These are phyloP conservation scores for Conchocele bisecta DNA, from an alignment of 2,888 invertebrate species.

Conservation along the genomic window DNA sequence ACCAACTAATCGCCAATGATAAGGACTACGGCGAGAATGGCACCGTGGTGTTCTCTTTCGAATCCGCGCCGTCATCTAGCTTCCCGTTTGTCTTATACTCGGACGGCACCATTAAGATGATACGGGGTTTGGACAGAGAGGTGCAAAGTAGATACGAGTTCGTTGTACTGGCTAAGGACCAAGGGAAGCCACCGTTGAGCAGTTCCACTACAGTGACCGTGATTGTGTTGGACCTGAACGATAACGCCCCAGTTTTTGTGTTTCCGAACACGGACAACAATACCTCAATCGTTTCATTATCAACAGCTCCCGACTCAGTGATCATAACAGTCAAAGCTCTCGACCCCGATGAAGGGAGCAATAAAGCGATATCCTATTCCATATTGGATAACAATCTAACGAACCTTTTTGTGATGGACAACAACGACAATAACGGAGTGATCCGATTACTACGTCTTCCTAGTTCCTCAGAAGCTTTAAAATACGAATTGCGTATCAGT, in stretches of 20 bases:
- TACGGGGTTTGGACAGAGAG: constrained; percentile 67
- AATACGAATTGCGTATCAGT: constrained; percentile 27
- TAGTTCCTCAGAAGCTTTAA: constrained; percentile 24
- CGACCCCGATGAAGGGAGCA: constrained; percentile 61
- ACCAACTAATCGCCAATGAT: constrained; percentile 62
- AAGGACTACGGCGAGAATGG: constrained; percentile 61
- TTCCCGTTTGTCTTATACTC: constrained; percentile 64
- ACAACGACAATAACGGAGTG: constrained; percentile 34
- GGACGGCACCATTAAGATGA: constrained; percentile 63
- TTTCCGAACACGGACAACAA: constrained; percentile 65
- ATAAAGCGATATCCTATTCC: constrained; percentile 52
- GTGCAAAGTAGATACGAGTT: constrained; percentile 54
- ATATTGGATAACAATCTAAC: constrained; percentile 41
- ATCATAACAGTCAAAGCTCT: constrained; percentile 58
- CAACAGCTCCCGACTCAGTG: constrained; percentile 54
- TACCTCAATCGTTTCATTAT: constrained; percentile 60
- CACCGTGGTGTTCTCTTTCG: constrained; percentile 48
- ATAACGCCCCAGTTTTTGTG: constrained; percentile 67
- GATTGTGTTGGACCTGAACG: constrained; percentile 67
- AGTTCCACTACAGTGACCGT: constrained; percentile 64
- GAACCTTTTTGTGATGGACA: constrained; percentile 48
- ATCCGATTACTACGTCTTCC: constrained; percentile 39
- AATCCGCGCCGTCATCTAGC: constrained; percentile 27
- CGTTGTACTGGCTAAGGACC: constrained; percentile 65
- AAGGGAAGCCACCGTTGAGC: constrained; percentile 59